phyloP scores from a whole-genome alignment of 2,113 vertebrate genomes.

The Odontesthes bonariensis region DNA sequence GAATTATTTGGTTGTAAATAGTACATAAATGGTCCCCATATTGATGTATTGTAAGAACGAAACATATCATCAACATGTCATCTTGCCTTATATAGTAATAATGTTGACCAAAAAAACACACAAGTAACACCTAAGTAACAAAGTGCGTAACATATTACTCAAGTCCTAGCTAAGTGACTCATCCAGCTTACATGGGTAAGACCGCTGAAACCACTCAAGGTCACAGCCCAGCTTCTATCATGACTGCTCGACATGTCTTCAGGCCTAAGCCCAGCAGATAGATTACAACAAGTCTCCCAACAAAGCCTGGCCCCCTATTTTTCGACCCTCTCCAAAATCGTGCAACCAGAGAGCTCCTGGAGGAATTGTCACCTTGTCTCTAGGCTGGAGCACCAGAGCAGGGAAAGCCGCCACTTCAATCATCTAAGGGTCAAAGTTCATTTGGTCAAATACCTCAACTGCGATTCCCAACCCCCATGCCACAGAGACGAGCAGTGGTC shows the following conservation, averaged over 20 bases:
- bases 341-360: conserved; percentile 82
- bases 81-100: background rate
- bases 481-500: conserved; percentile 80
- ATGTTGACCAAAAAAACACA: background rate
- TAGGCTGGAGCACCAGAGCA: conserved; percentile 76
- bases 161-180: conserved; percentile 61
- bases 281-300: conserved; percentile 73
- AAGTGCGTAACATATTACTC: conserved; percentile 45
- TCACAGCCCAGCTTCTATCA: conserved; percentile 67
- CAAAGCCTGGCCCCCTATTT: conserved; percentile 72
- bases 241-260: conserved; percentile 71
- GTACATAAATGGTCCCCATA: conserved; percentile 11
- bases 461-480: conserved; percentile 71
- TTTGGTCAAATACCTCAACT: conserved; percentile 82
- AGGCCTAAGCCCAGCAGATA: conserved; percentile 71
- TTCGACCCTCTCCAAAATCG: conserved; percentile 62
- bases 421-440: conserved; percentile 77
- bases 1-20: conserved; percentile 38
- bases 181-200: conserved; percentile 65
- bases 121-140: conserved; percentile 26
- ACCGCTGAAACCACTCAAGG: conserved; percentile 69
- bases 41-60: conserved; percentile 6
- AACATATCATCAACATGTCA: background rate
- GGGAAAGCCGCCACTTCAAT: conserved; percentile 83
- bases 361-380: conserved; percentile 84